phyloP scores from a whole-genome alignment of 2,113 vertebrate species.

The Leuciscus idus region DNA sequence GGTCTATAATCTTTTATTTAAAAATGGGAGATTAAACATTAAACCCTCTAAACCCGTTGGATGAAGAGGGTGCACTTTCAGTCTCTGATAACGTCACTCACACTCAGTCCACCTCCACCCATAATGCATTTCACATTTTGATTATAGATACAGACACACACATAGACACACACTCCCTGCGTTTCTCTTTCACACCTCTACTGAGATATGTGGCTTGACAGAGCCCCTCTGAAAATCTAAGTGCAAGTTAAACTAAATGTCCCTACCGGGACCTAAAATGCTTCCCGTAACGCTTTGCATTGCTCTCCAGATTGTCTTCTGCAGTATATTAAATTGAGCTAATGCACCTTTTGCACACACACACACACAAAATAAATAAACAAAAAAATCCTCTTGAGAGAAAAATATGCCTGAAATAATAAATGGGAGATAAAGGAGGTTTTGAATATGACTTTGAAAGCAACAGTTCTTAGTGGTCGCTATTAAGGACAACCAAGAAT shows the following conservation, averaged over 20 bases:
- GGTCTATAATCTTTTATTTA: conserved; percentile 65
- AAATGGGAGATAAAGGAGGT: background rate
- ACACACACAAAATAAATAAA: too few relatives aligned
- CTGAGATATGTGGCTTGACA: conserved; percentile 25
- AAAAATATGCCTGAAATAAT: background rate
- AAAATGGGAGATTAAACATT: conserved; percentile 67
- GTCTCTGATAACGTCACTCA: conserved; percentile 50
- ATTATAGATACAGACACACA: conserved; percentile 48
- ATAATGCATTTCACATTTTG: conserved; percentile 51
- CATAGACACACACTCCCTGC: conserved; percentile 9
- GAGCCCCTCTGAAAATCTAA: conserved; percentile 14
- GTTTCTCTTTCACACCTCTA: background rate
- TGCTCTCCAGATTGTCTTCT: background rate
- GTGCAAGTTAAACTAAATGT: conserved; percentile 30
- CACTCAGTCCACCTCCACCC: conserved; percentile 28
- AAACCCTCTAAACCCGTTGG: conserved; percentile 51
- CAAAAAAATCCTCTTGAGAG: background rate
- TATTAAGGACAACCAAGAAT: background rate
- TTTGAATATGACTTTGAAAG: background rate
- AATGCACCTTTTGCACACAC: background rate
- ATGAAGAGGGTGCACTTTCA: conserved; percentile 23
- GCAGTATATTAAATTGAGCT: conserved; percentile 30
- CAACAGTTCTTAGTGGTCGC: background rate
- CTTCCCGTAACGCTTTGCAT: background rate
- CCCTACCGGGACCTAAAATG: background rate